Base-by-base conservation (phyloP, 2,888 invertebrate species). In the Lithosia quadra region DNA sequence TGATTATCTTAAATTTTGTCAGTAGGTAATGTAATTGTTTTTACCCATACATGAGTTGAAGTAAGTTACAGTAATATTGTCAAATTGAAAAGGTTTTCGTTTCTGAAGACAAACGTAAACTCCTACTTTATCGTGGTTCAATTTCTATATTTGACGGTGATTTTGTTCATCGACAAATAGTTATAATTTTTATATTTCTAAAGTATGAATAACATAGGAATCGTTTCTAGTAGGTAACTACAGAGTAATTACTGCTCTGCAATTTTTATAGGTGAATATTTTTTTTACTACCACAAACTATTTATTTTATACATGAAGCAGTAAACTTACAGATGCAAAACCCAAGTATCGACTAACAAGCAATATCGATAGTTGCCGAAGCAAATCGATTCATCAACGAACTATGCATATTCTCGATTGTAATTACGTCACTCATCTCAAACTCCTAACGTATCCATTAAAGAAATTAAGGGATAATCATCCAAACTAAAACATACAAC, bases 401-500 rank as follows among this genome's bases (percentile, higher is more conserved):
- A 49, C 9, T n/a, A n/a, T 49, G 49, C n/a, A 49, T 15, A 18
- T 3, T 18, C 43, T 2, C 18, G 3, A 5, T 22, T 22, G 13
- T 22, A 13, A 56, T 24, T 0, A 22, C 11, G 13, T 22, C 56
- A 24, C 24, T 56, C 15, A 56, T 56, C 28, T 28, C 22, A 22
- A 24, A 56, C 28, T 39, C 49, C 28, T 11, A 49, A 15, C 22
- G 22, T 13, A 49, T n/a, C 21, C 56, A 63, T 49, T 63, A 33
- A 53, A 63, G 62, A 28, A 33, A 63, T 53, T 63, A n/a, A 63
- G 49, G 53, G 8, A 21, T 9, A 55, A 64, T 61, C 60, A 57
- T 56, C 57, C 24, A 61, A 57, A 61, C 74, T 60, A 49, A 71
- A 61, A 28, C 68, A 34, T 68, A 63, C 60, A 69, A 61, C 34